Evolutionary conservation across 2,113 vertebrate genomes (phyloP), one percentile per base, ranked within the genome.

Genomic region (Ictidomys tridecemlineatus): DNA sequence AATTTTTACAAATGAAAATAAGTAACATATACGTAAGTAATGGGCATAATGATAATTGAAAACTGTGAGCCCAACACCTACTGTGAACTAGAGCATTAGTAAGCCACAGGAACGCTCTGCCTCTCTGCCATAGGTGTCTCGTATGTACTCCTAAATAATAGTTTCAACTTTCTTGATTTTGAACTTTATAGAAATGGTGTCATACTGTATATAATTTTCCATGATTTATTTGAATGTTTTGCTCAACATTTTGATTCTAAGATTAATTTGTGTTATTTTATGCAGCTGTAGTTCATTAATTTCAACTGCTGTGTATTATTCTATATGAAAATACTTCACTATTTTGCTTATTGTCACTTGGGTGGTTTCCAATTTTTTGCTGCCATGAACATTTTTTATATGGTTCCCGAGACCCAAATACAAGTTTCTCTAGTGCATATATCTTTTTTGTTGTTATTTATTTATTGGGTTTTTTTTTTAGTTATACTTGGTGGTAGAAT

Each of bases 151-250:
- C 85, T 76, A 67, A 92, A 72, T 30, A 89, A 45, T 2, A 34
- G 10, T 39, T 39, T 73, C 5, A 10, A 80, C 51, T 95, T 69
- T 9, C 39, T 93, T 80, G 28, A 56, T 61, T 63, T 88, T 88
- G 10, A 72, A 63, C 39, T 63, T 84, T 56, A 58, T 22, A 78
- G 24, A 88, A 88, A 92, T 70, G 4, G 56, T 88, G 4, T 51
- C 16, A 53, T 37, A 73, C 32, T 58, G 8, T 67, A 34, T 74
- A 37, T 73, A 42, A 34, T 86, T 90, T 92, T 93, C 56, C 45
- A 70, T 83, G 22, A 91, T 86, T 88, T 67, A 6, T 58, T 95
- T 90, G 69, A 82, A 51, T 28, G 22, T 67, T 93, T 89, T 85
- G 14, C 63, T 69, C 28, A 84, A 51, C 4, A 82, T 53, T 94